Evolutionary conservation across 2,113 vertebrate genomes (phyloP), one percentile per base, ranked within the genome.

Genomic region (Sterrhoptilus dennistouni): DNA sequence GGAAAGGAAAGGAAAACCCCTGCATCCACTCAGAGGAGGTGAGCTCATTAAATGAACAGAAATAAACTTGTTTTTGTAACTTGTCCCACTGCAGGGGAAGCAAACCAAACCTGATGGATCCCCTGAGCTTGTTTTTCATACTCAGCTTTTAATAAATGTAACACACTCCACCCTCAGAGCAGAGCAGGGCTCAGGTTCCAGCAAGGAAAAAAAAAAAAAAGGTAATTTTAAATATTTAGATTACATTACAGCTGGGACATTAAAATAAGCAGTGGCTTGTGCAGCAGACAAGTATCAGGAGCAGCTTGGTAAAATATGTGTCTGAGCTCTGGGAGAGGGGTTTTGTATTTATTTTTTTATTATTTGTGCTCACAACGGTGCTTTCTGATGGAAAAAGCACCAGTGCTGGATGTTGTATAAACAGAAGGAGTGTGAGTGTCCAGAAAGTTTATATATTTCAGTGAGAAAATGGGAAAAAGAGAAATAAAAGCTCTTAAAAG

Each of bases 61-160:
- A 57, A 36, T 40, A 87, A 89, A 87, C 63, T 91, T 96, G 95
- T 96, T 96, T 97, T 97, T 91, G 81, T 89, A 45, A 60, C 81
- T 89, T 72, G 74, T 69, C 92, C 90, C 64, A 18, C 25, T 83
- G 77, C 75, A 87, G 87, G 92, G 95, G 95, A 97, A 96, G 92
- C 65, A 84, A 72, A 60, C 64, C 80, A 89, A 92, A 87, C 89
- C 90, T 95, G 87, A 84, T 64, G 90, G 64, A 88, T 94, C 94
- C 95, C 92, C 65, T 35, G 9, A 90, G 82, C 69, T 4, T 96
- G 89, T 97, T 97, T 97, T 96, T 93, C 75, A 83, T 22, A 81
- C 79, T 89, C 60, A 70, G 54, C 56, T 84, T 96, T 90, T 94
- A 83, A 95, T 95, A 94, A 97, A 93, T 65, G 33, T 12, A 92